Base-by-base conservation (phyloP, 2,888 invertebrate genomes). In the Helobdella robusta region DNA sequence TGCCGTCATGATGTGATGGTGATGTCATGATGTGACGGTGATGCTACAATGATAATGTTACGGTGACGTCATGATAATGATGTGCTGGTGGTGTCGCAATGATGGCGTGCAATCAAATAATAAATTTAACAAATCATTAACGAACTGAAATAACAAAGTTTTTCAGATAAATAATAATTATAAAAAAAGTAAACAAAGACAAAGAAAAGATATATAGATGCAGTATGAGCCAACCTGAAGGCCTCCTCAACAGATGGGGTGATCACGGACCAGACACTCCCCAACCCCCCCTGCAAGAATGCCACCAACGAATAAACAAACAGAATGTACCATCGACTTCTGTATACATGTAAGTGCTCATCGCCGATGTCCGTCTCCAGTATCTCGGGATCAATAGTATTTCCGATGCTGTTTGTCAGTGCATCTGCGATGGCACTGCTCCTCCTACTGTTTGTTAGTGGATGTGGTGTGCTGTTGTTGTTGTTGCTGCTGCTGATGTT, bases 311-410 rank as follows among this genome's bases (percentile, higher is more conserved):
- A 59, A 62, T 65, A 71, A 35, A 70, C 40, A 11, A 36, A 11
- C 52, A 71, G 61, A 20, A 71, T 66, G 62, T 69, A 71, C 71
- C 71, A 70, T 11, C 69, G 62, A 35, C 67, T 52, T 44, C 62
- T 68, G 68, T 70, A 70, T 18, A 69, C 66, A n/a, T 68, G 52
- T n/a, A 66, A 32, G 2, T 34, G 2, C 32, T 56, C 25, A 5
- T 30, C 32, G 15, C n/a, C n/a, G n/a, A n/a, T n/a, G n/a, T n/a
- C n/a, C n/a, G n/a, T n/a, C n/a, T n/a, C n/a, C n/a, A n/a, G n/a
- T n/a, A n/a, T n/a, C n/a, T n/a, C n/a, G n/a, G n/a, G n/a, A n/a
- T n/a, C n/a, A n/a, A n/a, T n/a, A n/a, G n/a, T n/a, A n/a, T n/a
- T n/a, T n/a, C n/a, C n/a, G n/a, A n/a, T n/a, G n/a, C n/a, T n/a